Evolutionary conservation across 2,113 vertebrate species (phyloP), one percentile per base, ranked within the genome.

Genomic region (Myrmecobius fasciatus): DNA sequence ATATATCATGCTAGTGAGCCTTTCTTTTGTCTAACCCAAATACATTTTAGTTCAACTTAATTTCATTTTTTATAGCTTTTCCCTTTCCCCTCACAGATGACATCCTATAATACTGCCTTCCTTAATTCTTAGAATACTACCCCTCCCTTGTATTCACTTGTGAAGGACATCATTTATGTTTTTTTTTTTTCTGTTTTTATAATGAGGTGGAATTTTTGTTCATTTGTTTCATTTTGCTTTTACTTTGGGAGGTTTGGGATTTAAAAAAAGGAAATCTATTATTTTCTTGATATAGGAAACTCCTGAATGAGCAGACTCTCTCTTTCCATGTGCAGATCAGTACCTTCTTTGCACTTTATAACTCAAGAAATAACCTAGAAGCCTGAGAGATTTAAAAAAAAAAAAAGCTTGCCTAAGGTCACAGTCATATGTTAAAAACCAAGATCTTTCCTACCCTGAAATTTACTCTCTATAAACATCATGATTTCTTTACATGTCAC

Each of bases 401-500:
- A n/a, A n/a, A 83, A 83, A 83, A 43, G n/a, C 20, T 43, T 83
- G 7, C 67, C n/a, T 83, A 8, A 1, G 17, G 20, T 83, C 67
- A 83, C n/a, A 24, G 6, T 7, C 7, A 43, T 83, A 14, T 83
- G 17, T 24, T 83, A 43, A 83, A 43, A 83, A 8, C n/a, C 20
- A 43, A 24, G 6, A 24, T 83, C 67, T 43, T 75, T 43, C 91
- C 47, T 9, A 7, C 25, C 47, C 53, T 83, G 14, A 5, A 14
- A 31, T 89, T 54, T 36, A 25, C 91, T 93, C 96, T 96, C 31
- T 94, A 53, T 91, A 22, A 89, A 47, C 11, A 51, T 89, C 28
- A 53, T 92, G 25, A 83, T 53, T 67, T 8, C 31, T 36, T 67
- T 67, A 14, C 56, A 60, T 31, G 11, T 89, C n/a, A 89, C 91